These are phyloP conservation scores for Nasalis larvatus DNA, from an alignment of 2,113 vertebrate species.

Conservation along the genomic window DNA sequence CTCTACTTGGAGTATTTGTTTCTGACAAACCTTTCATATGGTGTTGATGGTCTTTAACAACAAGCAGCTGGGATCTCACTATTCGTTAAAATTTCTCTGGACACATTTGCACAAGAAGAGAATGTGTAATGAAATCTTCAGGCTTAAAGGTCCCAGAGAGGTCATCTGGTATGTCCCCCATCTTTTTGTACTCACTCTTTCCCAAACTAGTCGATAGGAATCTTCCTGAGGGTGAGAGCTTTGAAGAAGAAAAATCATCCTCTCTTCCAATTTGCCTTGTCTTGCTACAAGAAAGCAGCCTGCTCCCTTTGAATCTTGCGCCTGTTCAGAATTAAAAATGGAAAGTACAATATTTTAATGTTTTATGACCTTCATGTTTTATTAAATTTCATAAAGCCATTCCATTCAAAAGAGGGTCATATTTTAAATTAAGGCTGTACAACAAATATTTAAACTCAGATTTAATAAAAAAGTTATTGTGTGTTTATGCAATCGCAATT, in stretches of 20 bases:
- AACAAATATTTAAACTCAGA: constrained; percentile 80
- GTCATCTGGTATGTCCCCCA: not conserved
- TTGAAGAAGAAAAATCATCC: not conserved
- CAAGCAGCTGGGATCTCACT: constrained; percentile 57
- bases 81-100: constrained; percentile 53
- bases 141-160: not conserved
- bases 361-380: constrained; percentile 81
- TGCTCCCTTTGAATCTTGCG: constrained; percentile 44
- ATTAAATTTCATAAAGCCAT: constrained; percentile 80
- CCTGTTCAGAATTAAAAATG: constrained; percentile 77
- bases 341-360: constrained; percentile 75
- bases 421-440: constrained; percentile 79
- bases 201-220: not conserved
- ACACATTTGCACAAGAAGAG: constrained; percentile 31
- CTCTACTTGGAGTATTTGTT: constrained; percentile 46
- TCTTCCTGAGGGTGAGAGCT: constrained; percentile 15
- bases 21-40: constrained; percentile 55
- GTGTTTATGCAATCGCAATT: constrained; percentile 75
- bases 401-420: constrained; percentile 76
- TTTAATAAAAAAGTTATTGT: constrained; percentile 80
- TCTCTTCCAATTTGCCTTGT: constrained; percentile 9
- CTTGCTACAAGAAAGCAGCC: constrained; percentile 50
- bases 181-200: not conserved
- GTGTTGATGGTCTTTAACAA: constrained; percentile 57
- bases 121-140: not conserved